These are phyloP conservation scores for Narcine bancroftii DNA, from an alignment of 2,113 vertebrate genomes.

Conservation along the genomic window DNA sequence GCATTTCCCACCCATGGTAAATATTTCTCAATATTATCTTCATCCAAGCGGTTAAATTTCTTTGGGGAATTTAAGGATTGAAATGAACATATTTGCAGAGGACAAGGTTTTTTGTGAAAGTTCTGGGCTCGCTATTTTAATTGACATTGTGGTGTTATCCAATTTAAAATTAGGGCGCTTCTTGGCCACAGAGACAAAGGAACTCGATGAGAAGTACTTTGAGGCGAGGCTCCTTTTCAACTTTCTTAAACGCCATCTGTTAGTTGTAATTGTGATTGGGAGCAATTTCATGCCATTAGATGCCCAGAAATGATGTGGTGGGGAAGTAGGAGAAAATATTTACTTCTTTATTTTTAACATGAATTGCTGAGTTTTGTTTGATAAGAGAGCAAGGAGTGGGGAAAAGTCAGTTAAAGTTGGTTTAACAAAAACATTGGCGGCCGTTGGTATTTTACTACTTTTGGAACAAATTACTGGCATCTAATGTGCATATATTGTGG, in stretches of 20 bases:
- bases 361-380: not conserved
- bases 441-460: not conserved
- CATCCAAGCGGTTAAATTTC: too few relatives aligned
- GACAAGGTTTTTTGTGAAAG: not conserved
- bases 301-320: not conserved
- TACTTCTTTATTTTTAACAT: not conserved
- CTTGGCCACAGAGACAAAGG: not conserved
- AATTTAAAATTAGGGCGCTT: not conserved
- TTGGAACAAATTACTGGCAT: conserved; percentile 31
- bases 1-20: too few relatives aligned
- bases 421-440: not conserved
- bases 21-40: too few relatives aligned
- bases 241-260: not conserved
- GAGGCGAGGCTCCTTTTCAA: not conserved
- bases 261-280: not conserved
- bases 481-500: conserved; percentile 47
- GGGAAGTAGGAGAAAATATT: not conserved
- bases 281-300: not conserved
- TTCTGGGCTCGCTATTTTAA: not conserved
- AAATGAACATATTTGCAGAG: not conserved
- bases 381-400: not conserved
- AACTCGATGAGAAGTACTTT: not conserved
- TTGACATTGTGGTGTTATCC: not conserved
- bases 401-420: not conserved
- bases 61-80: not conserved